Percentiles rank a stretch among this genome's conserved stretches.
These are phyloP conservation scores for Danionella cerebrum DNA, from an alignment of 2,113 vertebrate genomes.

Conservation along the genomic window DNA sequence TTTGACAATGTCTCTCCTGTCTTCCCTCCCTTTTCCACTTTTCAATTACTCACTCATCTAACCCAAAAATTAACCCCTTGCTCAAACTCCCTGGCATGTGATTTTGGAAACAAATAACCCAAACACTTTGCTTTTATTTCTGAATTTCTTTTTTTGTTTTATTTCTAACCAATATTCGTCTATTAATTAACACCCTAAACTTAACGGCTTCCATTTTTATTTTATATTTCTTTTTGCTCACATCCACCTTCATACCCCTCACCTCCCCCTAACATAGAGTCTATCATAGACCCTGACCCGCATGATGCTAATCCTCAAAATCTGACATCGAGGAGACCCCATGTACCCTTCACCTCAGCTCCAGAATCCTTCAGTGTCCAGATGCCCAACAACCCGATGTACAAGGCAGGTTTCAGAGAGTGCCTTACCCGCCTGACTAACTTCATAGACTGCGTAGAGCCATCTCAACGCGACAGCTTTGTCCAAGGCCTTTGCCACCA, in stretches of 20 bases:
- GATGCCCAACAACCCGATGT: conserved; percentile 20
- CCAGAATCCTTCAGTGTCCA: background rate
- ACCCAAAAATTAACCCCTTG: background rate
- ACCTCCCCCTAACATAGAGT: background rate
- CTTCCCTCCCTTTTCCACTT: background rate
- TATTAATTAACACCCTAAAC: background rate
- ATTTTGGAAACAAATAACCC: background rate
- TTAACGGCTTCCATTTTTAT: background rate
- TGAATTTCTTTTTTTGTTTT: background rate
- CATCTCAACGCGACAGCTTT: conserved; percentile 28
- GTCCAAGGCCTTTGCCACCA: conserved; percentile 32
- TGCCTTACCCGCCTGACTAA: conserved; percentile 32
- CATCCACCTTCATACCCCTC: background rate
- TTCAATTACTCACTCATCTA: background rate
- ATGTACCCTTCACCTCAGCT: background rate
- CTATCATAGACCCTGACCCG: conserved; percentile 2
- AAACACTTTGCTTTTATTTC: background rate
- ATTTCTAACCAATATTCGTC: background rate
- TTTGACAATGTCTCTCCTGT: background rate
- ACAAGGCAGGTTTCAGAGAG: conserved; percentile 42
- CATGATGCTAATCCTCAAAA: background rate
- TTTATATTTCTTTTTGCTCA: background rate
- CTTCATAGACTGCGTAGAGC: conserved; percentile 40
- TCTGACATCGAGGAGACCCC: background rate
- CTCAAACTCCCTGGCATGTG: too few relatives aligned